These are phyloP conservation scores for Euzophera pinguis DNA, from an alignment of 2,888 invertebrate genomes.

Conservation along the genomic window DNA sequence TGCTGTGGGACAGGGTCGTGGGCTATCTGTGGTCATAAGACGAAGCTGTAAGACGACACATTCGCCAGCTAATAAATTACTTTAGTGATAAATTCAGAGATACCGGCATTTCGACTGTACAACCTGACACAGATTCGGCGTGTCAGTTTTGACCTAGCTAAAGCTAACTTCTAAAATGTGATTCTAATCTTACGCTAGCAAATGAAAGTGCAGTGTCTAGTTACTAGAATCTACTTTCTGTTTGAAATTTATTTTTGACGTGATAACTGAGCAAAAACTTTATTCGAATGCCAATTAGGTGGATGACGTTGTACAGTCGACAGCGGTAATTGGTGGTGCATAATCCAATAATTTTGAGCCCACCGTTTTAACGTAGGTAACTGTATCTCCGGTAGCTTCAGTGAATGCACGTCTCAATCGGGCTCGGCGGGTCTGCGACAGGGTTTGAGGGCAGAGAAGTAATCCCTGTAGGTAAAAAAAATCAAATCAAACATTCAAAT, in stretches of 20 bases:
- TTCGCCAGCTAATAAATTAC: slow-evolving; percentile 72
- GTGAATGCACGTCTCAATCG: slow-evolving; percentile 93
- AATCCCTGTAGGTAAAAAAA: slow-evolving; percentile 85
- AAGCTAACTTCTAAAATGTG: neutral
- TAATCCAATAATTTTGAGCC: slow-evolving; percentile 64
- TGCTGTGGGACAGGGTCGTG: slow-evolving; percentile 55
- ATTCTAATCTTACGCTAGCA: neutral
- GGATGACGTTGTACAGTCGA: slow-evolving; percentile 64
- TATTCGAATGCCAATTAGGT: neutral
- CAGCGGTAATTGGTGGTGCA: slow-evolving; percentile 55
- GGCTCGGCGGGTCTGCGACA: slow-evolving; percentile 92
- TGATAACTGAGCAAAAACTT: neutral
- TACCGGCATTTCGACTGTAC: slow-evolving; percentile 67
- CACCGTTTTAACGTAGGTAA: slow-evolving; percentile 94
- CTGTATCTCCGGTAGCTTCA: slow-evolving; percentile 92
- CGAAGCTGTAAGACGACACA: slow-evolving; percentile 73
- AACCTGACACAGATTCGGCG: slow-evolving; percentile 34
- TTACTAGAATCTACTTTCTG: too few relatives aligned
- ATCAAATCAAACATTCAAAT: slow-evolving; percentile 53
- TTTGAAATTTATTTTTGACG: too few relatives aligned
- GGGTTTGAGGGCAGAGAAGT: slow-evolving; percentile 93
- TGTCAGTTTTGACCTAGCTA: slow-evolving; percentile 17
- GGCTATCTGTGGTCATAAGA: slow-evolving; percentile 62
- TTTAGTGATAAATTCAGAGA: slow-evolving; percentile 58
- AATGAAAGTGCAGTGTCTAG: neutral